Conservation (phyloP, 2,888 invertebrate genomes). For the Euphydryas editha region DNA sequence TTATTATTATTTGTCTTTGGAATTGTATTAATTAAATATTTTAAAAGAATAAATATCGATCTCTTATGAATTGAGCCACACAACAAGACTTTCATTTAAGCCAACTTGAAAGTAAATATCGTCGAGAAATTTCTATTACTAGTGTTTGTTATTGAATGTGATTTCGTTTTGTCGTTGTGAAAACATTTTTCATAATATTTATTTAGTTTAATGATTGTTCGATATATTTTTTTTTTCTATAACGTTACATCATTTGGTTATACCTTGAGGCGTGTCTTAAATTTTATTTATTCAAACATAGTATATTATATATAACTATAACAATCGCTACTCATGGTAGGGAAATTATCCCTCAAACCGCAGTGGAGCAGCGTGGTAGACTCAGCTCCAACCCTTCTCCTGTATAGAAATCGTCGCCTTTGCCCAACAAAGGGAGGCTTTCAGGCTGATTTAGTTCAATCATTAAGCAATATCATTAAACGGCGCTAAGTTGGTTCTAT, state of each 20-base stretch:
- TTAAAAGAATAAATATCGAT: neutral
- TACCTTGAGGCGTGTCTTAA: neutral
- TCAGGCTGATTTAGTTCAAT: too few relatives aligned
- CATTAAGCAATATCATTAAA: too few relatives aligned
- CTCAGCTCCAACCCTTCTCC: too few relatives aligned
- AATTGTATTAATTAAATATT: neutral
- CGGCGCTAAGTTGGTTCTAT: too few relatives aligned
- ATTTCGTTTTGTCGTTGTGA: conserved; percentile 53
- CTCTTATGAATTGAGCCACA: conserved; percentile 9
- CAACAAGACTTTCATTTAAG: conserved; percentile 60
- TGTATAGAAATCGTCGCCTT: too few relatives aligned
- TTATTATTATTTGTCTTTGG: neutral
- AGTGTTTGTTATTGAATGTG: conserved; percentile 55
- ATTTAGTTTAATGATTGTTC: conserved; percentile 20
- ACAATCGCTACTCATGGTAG: too few relatives aligned
- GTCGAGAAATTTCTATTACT: conserved; percentile 65
- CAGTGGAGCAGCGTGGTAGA: too few relatives aligned
- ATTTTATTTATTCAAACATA: neutral
- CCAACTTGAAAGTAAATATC: conserved; percentile 61
- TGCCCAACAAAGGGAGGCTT: too few relatives aligned
- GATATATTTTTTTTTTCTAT: neutral
- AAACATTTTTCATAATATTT: conserved; percentile 35
- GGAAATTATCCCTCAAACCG: too few relatives aligned
- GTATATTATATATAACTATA: too few relatives aligned
- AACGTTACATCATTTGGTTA: neutral